Percentiles rank a stretch among this genome's conserved stretches.
These are phyloP conservation scores for Aphelenchoides avenae DNA, from an alignment of 1,140 invertebrate genomes.

Conservation along the genomic window DNA sequence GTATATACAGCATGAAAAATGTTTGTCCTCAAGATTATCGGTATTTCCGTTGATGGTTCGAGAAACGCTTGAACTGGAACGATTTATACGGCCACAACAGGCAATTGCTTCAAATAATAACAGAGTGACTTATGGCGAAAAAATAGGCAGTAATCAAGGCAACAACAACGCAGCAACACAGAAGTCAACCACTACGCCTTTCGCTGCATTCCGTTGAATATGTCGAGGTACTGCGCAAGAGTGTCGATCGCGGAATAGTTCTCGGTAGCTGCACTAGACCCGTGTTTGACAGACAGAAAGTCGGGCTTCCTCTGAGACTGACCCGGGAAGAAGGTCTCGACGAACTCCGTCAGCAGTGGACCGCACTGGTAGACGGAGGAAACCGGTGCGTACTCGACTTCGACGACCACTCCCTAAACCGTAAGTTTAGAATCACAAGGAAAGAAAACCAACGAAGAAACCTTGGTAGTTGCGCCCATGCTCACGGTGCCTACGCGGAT, in stretches of 20 bases:
- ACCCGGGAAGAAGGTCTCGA: conserved; percentile 33
- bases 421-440: conserved; percentile 1
- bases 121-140: too few relatives aligned
- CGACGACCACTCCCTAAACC: conserved; percentile 38
- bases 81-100: not conserved
- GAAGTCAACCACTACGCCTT: conserved; percentile 11
- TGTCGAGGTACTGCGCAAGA: conserved; percentile 30
- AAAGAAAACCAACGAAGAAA: too few relatives aligned
- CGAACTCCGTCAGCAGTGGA: conserved; percentile 17
- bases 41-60: not conserved
- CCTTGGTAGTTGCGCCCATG: conserved; percentile 17
- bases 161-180: not conserved
- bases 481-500: conserved; percentile 39
- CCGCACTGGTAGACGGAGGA: conserved; percentile 30
- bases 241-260: conserved; percentile 39
- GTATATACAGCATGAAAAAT: too few relatives aligned
- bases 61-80: not conserved
- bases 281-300: conserved; percentile 4
- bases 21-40: too few relatives aligned
- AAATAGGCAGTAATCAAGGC: too few relatives aligned
- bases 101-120: too few relatives aligned
- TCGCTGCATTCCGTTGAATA: conserved; percentile 37
- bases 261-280: conserved; percentile 6
- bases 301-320: conserved; percentile 26
- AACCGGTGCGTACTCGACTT: conserved; percentile 38